Conservation (phyloP, 1,140 invertebrate genomes). For the Bicyclus anynana region DNA sequence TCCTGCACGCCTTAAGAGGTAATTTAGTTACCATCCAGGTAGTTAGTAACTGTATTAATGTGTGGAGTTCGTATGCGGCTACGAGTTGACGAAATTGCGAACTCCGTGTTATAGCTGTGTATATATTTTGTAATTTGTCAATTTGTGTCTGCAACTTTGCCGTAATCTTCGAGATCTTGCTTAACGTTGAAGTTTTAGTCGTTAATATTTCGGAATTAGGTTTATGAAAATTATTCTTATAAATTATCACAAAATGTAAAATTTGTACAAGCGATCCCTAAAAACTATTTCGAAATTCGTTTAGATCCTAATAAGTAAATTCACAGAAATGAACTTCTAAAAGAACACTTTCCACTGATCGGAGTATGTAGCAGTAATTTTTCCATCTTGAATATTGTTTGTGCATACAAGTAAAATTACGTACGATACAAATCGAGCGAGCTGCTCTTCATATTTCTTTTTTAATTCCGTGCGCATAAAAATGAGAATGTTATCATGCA, state of each 20-base stretch:
- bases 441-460: not conserved
- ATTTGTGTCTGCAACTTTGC: not conserved
- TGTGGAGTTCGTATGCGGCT: constrained; percentile 13
- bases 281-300: too few species aligned
- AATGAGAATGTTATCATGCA: not conserved
- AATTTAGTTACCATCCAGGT: constrained; percentile 27
- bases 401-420: too few species aligned
- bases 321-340: too few species aligned
- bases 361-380: too few species aligned
- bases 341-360: too few species aligned
- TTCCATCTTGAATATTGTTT: too few species aligned
- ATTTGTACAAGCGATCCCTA: too few species aligned
- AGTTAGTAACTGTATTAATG: constrained; percentile 26
- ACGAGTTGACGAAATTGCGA: constrained; percentile 10
- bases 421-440: not conserved
- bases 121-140: not conserved
- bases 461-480: not conserved
- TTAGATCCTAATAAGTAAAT: too few species aligned
- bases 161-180: not conserved
- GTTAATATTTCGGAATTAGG: too few species aligned
- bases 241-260: too few species aligned
- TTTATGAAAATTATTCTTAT: too few species aligned
- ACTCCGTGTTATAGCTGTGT: constrained; percentile 1
- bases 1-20: constrained; percentile 12
- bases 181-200: not conserved